A percentile compares a stretch with the other conserved stretches of the same genome.
Conservation (phyloP, 2,888 invertebrate genomes). For the Volucella inflata region DNA sequence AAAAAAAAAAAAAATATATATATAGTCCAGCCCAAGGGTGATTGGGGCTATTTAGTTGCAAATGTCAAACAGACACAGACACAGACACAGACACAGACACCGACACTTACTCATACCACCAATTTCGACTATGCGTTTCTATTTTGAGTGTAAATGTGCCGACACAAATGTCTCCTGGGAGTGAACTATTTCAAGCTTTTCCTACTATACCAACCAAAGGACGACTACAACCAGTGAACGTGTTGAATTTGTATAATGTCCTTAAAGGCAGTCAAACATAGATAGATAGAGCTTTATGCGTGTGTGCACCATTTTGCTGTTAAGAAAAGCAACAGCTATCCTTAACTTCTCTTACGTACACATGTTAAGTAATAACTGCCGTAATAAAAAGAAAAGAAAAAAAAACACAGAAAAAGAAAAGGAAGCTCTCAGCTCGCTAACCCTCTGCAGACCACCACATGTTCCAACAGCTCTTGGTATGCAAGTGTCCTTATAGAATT, state of each 20-base stretch:
- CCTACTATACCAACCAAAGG: neutral
- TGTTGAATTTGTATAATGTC: conserved; percentile 35
- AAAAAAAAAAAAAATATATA: conserved; percentile 15
- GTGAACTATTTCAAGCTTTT: neutral
- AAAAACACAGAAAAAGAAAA: conserved; percentile 3
- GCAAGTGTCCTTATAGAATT: conserved; percentile 16
- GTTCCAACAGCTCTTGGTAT: neutral
- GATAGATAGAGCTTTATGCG: conserved; percentile 22
- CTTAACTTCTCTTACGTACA: conserved; percentile 18
- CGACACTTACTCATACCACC: too few species aligned
- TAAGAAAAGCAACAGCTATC: conserved; percentile 55
- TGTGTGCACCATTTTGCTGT: conserved; percentile 36
- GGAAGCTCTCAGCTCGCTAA: neutral
- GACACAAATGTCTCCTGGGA: neutral
- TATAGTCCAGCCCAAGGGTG: conserved; percentile 51
- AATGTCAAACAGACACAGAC: conserved; percentile 22
- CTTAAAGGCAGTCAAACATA: conserved; percentile 28
- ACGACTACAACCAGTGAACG: conserved; percentile 19
- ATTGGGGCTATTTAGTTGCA: conserved; percentile 21
- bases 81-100: neutral
- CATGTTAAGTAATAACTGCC: conserved; percentile 52
- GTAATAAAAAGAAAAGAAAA: conserved; percentile 19
- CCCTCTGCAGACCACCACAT: conserved; percentile 20
- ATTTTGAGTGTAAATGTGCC: neutral
- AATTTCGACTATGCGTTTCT: neutral